Conservation (phyloP, 2,888 invertebrate genomes). For the Theristus sp. region DNA sequence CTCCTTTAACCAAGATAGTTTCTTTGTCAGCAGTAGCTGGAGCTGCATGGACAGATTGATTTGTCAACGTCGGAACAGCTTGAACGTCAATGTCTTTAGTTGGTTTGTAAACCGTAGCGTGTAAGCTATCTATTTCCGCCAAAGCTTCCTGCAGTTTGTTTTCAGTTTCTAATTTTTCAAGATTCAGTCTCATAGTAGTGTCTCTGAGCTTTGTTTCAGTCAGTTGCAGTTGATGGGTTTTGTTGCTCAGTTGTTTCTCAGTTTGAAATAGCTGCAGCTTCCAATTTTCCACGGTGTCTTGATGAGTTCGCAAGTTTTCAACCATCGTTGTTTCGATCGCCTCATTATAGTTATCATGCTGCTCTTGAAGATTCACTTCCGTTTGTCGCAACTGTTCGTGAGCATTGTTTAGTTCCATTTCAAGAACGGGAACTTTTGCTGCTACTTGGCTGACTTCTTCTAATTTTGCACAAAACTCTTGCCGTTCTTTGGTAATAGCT, state of each 20-base stretch:
- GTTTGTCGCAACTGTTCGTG: neutral
- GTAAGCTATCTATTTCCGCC: neutral
- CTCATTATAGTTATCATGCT: neutral
- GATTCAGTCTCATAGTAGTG: neutral
- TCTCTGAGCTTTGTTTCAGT: neutral
- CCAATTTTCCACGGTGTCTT: neutral
- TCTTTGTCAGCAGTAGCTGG: neutral
- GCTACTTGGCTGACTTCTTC: neutral
- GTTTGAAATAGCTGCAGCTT: neutral
- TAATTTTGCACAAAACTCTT: neutral
- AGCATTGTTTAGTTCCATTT: neutral
- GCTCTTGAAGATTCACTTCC: neutral
- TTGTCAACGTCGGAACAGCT: neutral
- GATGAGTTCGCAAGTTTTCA: neutral
- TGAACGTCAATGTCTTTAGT: neutral
- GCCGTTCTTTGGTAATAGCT: neutral
- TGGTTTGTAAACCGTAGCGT: neutral
- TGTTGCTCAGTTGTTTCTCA: neutral
- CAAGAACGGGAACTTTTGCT: neutral
- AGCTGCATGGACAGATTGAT: neutral
- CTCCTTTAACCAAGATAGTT: slow-evolving; percentile 10
- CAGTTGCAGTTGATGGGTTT: neutral
- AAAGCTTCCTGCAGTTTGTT: neutral
- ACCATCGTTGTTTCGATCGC: neutral
- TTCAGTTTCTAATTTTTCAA: neutral